These are phyloP conservation scores for Ptilodon capucinus DNA, from an alignment of 2,888 invertebrate genomes.

Conservation along the genomic window DNA sequence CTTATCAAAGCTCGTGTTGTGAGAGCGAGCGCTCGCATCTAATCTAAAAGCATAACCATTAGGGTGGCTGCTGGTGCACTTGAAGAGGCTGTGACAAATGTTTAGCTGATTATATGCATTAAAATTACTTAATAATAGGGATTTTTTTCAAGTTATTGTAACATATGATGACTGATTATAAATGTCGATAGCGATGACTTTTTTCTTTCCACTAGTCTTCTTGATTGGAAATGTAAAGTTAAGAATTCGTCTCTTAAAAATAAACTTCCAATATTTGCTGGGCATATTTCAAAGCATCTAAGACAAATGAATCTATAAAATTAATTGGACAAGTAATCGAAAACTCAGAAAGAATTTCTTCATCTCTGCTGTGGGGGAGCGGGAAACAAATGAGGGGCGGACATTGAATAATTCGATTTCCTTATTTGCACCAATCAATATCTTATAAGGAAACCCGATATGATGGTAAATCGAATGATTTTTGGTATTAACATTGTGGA, in stretches of 20 bases:
- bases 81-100: not conserved
- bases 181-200: too few species aligned
- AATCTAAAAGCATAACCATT: conserved; percentile 15
- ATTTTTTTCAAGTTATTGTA: not conserved
- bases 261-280: conserved; percentile 38
- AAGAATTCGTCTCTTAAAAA: conserved; percentile 27
- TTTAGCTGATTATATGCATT: not conserved
- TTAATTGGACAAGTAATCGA: conserved; percentile 83
- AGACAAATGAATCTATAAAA: conserved; percentile 82
- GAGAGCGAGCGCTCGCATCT: conserved; percentile 27
- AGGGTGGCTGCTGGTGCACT: not conserved
- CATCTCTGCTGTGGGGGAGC: conserved; percentile 77
- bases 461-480: conserved; percentile 46
- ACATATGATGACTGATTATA: too few species aligned
- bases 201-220: not conserved
- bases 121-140: conserved; percentile 4
- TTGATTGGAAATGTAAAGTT: conserved; percentile 4
- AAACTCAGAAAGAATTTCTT: conserved; percentile 82
- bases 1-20: conserved; percentile 25
- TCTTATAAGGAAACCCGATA: conserved; percentile 72
- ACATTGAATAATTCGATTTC: conserved; percentile 83
- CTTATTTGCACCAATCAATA: conserved; percentile 82
- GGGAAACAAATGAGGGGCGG: conserved; percentile 81
- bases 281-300: conserved; percentile 67
- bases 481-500: conserved; percentile 41